Evolutionary conservation across 2,113 vertebrate species (phyloP), one percentile per base, ranked within the genome.

Genomic region (Bettongia penicillata): DNA sequence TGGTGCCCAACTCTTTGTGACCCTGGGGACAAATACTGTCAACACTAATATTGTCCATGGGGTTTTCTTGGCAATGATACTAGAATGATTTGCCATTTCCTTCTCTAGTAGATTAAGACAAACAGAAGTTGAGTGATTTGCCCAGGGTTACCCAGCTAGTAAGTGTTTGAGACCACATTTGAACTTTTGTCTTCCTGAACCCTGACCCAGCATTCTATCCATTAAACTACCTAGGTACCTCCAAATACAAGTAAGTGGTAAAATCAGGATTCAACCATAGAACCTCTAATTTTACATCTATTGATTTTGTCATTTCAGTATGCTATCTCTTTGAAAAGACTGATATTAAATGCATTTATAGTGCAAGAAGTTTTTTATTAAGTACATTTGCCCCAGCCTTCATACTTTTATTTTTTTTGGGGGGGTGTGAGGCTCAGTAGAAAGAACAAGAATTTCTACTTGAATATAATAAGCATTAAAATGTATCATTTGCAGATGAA

Each of bases 381-480:
- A 77, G 68, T 14, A n/a, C 16, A n/a, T 77, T 77, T n/a, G 16
- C 6, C 68, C 5, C 37, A 19, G 23, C 7, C 68, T 77, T 77
- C 7, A 77, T 37, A 19, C 14, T 77, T 77, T 77, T 77, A 77
- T n/a, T 77, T 77, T 77, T n/a, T 37, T 1, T 77, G 68, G 12
- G 5, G 68, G 4, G 12, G 12, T 1, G 6, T 5, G 0, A 0
- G 14, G 5, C 7, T 3, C 8, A 14, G 3, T 19, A 16, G 16
- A 14, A 77, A n/a, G 68, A 77, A 77, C 37, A 77, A n/a, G 16
- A n/a, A 22, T n/a, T 77, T 77, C 68, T 22, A n/a, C 14, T 5
- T n/a, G 14, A n/a, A 77, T 14, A n/a, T n/a, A n/a, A 48, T 48
- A 48, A 48, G 4, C 37, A 77, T 77, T n/a, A 77, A n/a, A 77